phyloP scores from a whole-genome alignment of 2,113 vertebrate genomes.

The Corythoichthys intestinalis region DNA sequence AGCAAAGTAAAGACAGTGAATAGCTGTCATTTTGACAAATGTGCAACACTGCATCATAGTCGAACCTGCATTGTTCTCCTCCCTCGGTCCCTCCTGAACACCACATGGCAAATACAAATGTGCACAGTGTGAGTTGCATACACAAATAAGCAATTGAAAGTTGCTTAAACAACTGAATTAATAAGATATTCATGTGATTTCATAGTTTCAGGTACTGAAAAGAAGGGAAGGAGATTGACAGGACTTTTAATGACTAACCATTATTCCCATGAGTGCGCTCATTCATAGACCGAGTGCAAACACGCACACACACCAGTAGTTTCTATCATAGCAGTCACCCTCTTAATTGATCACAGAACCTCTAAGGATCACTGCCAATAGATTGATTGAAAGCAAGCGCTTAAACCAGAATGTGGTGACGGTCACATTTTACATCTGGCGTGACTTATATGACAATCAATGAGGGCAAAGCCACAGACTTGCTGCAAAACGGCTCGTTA shows the following conservation, averaged over 20 bases:
- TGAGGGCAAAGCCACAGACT: slow-evolving; percentile 14
- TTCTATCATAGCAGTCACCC: neutral
- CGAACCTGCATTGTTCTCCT: slow-evolving; percentile 55
- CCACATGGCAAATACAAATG: slow-evolving; percentile 13
- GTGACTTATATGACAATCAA: slow-evolving; percentile 46
- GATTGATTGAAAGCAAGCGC: slow-evolving; percentile 38
- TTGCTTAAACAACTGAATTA: slow-evolving; percentile 47
- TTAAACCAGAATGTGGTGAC: slow-evolving; percentile 27
- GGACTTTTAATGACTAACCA: slow-evolving; percentile 64
- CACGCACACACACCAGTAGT: slow-evolving; percentile 7
- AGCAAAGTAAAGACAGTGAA: slow-evolving; percentile 56
- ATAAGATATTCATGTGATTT: slow-evolving; percentile 69
- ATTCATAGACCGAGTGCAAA: slow-evolving; percentile 36
- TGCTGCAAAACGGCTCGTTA: slow-evolving; percentile 42
- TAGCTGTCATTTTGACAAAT: slow-evolving; percentile 65
- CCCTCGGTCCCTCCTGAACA: slow-evolving; percentile 35
- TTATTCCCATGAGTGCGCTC: slow-evolving; percentile 49
- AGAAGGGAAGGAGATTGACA: slow-evolving; percentile 41
- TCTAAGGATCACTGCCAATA: slow-evolving; percentile 27
- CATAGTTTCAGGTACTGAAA: slow-evolving; percentile 65
- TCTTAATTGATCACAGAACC: neutral
- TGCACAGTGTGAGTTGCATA: slow-evolving; percentile 34
- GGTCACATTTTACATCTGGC: slow-evolving; percentile 40
- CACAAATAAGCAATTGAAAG: slow-evolving; percentile 35
- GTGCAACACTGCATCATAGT: slow-evolving; percentile 54